Base-by-base conservation (phyloP, 2,797 vertebrate species). In the Adelosebastes latens region DNA sequence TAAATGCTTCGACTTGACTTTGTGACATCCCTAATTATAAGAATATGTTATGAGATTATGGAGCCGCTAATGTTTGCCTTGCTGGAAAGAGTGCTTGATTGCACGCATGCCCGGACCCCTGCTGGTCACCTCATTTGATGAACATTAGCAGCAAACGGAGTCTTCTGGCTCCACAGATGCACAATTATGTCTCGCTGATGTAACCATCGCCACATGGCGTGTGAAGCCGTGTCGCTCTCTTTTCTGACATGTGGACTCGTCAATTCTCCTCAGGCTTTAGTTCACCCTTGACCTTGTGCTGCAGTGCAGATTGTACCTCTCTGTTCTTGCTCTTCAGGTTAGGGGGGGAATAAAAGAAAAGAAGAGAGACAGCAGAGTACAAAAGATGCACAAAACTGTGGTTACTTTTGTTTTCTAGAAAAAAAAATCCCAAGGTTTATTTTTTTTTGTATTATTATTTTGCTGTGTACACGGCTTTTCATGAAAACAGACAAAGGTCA, bases 401-500 rank as follows among this genome's bases (percentile, higher is more conserved):
- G 31, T 53, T 52, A 68, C 60, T 69, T 84, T 79, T 77, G 29
- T 86, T 82, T 75, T 58, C 36, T 12, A n/a, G 3, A 46, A 63
- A 22, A 32, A 24, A 32, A 76, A 79, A 64, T 63, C 56, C 82
- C 70, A 80, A 68, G 81, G 31, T 89, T 85, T 87, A 72, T 78
- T 29, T 62, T 78, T 53, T 78, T 29, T 62, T 78, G 58, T 53
- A 22, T 53, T 53, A 49, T 53, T 64, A 56, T 87, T 86, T 80
- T 82, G 25, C 77, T 85, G 85, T 77, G 68, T 87, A 72, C 46
- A 74, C 34, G 49, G 69, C 73, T 84, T 84, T 90, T 84, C 68
- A 79, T 87, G 68, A 86, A 87, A 90, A 89, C 79, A 86, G 67
- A 83, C 84, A 89, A 92, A 93, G 92, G 93, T 94, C 87, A 93